phyloP scores from a whole-genome alignment of 2,888 invertebrate genomes.

The Drosophila anomalata region DNA sequence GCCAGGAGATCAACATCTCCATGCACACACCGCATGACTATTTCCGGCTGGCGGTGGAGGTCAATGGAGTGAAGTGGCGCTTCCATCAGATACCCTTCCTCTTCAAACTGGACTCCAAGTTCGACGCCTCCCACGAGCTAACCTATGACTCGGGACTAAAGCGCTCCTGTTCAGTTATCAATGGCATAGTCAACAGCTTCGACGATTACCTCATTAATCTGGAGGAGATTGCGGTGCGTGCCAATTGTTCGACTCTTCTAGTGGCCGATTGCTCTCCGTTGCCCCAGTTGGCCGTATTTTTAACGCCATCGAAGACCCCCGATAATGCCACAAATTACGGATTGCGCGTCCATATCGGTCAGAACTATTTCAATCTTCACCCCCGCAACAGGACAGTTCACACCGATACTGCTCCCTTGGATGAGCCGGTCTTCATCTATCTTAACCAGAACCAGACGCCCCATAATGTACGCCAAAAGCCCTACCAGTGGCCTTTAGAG shows the following conservation, averaged over 20 bases:
- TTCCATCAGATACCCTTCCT: slow-evolving; percentile 83
- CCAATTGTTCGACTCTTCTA: slow-evolving; percentile 79
- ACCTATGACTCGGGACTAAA: slow-evolving; percentile 82
- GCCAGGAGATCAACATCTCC: slow-evolving; percentile 79
- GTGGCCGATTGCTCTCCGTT: slow-evolving; percentile 82
- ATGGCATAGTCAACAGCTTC: slow-evolving; percentile 82
- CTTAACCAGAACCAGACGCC: slow-evolving; percentile 77
- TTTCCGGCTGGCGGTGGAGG: slow-evolving; percentile 80
- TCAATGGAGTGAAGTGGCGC: slow-evolving; percentile 82
- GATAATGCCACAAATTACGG: slow-evolving; percentile 74
- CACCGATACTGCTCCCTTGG: slow-evolving; percentile 49
- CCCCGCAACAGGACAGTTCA: slow-evolving; percentile 50
- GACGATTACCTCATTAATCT: slow-evolving; percentile 82
- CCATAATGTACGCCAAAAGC: slow-evolving; percentile 76
- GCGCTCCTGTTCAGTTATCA: slow-evolving; percentile 83
- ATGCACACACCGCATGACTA: slow-evolving; percentile 81
- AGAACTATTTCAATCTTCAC: slow-evolving; percentile 80
- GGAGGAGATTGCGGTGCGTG: slow-evolving; percentile 67
- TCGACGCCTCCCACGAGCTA: slow-evolving; percentile 82
- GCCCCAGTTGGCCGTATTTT: slow-evolving; percentile 83
- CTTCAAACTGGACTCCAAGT: slow-evolving; percentile 83
- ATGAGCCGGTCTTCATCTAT: slow-evolving; percentile 76
- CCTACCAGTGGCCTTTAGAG: slow-evolving; percentile 82
- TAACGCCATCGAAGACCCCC: slow-evolving; percentile 66
- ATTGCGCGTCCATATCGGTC: slow-evolving; percentile 82